A percentile compares a stretch with the other conserved stretches of the same genome.
Conservation (phyloP, 2,797 vertebrate species). For the Sebastes iracundus region DNA sequence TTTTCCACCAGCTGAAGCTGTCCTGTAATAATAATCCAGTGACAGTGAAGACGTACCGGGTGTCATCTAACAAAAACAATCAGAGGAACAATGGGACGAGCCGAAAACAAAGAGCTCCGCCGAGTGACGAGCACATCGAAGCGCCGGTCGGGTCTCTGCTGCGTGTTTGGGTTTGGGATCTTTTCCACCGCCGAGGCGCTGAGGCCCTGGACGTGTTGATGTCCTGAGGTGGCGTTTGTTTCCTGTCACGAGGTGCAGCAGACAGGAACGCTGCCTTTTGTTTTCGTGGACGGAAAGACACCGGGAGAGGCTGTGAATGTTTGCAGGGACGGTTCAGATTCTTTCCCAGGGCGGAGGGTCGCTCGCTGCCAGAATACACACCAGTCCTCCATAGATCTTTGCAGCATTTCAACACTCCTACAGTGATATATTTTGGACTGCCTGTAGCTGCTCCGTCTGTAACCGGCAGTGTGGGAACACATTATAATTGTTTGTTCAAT, state of each 20-base stretch:
- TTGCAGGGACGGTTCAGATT: constrained; percentile 75
- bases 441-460: constrained; percentile 29
- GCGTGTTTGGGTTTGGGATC: constrained; percentile 39
- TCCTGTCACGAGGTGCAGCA: constrained; percentile 66
- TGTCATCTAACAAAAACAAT: constrained; percentile 55
- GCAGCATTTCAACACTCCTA: constrained; percentile 54
- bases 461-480: constrained; percentile 56
- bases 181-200: constrained; percentile 42
- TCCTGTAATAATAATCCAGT: constrained; percentile 60
- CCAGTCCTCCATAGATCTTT: constrained; percentile 20
- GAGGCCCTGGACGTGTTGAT: constrained; percentile 39
- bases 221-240: constrained; percentile 61
- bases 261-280: constrained; percentile 74
- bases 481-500: constrained; percentile 82
- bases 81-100: constrained; percentile 62
- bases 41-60: constrained; percentile 30
- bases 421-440: constrained; percentile 28
- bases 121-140: constrained; percentile 56
- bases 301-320: constrained; percentile 52
- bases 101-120: constrained; percentile 48
- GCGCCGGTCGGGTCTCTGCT: constrained; percentile 12
- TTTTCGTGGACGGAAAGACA: constrained; percentile 80
- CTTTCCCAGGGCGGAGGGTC: constrained; percentile 77
- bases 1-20: constrained; percentile 41
- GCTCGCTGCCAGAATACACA: constrained; percentile 75